Base-by-base conservation (phyloP, 2,113 vertebrate genomes). In the Cyrtonyx montezumae region DNA sequence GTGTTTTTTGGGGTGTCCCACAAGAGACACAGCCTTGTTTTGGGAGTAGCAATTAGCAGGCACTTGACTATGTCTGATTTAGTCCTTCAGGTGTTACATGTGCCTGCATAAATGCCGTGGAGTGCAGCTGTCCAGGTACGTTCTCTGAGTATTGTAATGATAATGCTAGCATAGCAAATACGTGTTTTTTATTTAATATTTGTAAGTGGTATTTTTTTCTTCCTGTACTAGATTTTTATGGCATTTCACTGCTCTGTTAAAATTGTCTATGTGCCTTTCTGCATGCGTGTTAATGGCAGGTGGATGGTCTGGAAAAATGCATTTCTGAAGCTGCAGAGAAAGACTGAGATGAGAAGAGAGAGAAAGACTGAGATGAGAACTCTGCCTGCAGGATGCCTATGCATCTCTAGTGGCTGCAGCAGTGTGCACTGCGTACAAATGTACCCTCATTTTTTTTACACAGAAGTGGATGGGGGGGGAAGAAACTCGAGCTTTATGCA, bases 381-480 rank as follows among this genome's bases (percentile, higher is more conserved):
- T 22, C 22, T 87, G 32, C 34, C 62, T 70, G 58, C 23, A 11
- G 17, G 26, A 28, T 23, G 26, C 19, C 58, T 26, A 16, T 15
- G 5, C 17, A 6, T 23, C 40, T 79, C 67, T 26, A 51, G 75
- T 40, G 45, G 59, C 70, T 87, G 4, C 23, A 26, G 49, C 36
- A 1, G 2, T 21, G 18, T 16, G 1, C 46, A 26, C 43, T 4
- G 1, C 0, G 0, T 67, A 55, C 37, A n/a, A 42, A 70, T 3
- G 2, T 12, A 8, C 21, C 59, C 37, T 42, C 2, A 4, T 18
- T 87, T 76, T 87, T 76, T 36, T 85, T 18, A 53, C n/a, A 58
- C 61, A 4, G 71, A 73, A 46, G 11, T 40, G 20, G 4, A 2
- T 18, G 20, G 26, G 10, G 17, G 17, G 53, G 5, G 13, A 48